Evolutionary conservation across 1,140 invertebrate genomes (phyloP), one percentile per base, ranked within the genome.

Genomic region (Brachionus rubens): DNA sequence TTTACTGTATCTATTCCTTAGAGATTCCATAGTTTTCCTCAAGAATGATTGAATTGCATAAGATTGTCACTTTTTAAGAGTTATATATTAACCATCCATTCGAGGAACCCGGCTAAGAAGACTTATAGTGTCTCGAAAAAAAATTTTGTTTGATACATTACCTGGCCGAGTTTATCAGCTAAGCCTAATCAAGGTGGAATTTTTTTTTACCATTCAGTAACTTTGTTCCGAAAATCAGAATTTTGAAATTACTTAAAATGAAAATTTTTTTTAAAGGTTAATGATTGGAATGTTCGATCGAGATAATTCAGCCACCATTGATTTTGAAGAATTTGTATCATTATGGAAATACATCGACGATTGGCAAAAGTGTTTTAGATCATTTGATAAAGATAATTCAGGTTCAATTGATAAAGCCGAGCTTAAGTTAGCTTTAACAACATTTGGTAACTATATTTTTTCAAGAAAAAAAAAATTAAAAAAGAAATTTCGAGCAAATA

Each of bases 281-380:
- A 65, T 77, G 72, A 76, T 76, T 14, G 94, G 94, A 81, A 98
- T 98, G 95, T 99, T 98, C 88, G 96, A 98, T 83, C 89, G 90
- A 79, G 90, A 93, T 80, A 90, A 90, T 79, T 88, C 88, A 81
- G 94, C 94, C 21, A 91, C 91, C 1, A 94, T 98, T 59, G 92
- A 89, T 79, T 98, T 98, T 86, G 90, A 95, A 80, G 95, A 98
- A 83, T 98, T 98, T 86, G 89, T 91, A 46, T 90, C 92, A 6
- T 84, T 99, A 0, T 98, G 95, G 96, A 96, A 97, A 82, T 99
- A 98, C 85, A 92, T 98, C 0, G 93, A 91, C n/a, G 93, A 98
- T 81, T 99, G 96, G 94, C 93, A 96, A 83, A 91, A 90, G 78
- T 96, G 93, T 82, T 99, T 98, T 85, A 88, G 91, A 68, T 91